Evolutionary conservation across 2,888 invertebrate genomes (phyloP), one percentile per base, ranked within the genome.

Genomic region (Nemotelus pantherinus): DNA sequence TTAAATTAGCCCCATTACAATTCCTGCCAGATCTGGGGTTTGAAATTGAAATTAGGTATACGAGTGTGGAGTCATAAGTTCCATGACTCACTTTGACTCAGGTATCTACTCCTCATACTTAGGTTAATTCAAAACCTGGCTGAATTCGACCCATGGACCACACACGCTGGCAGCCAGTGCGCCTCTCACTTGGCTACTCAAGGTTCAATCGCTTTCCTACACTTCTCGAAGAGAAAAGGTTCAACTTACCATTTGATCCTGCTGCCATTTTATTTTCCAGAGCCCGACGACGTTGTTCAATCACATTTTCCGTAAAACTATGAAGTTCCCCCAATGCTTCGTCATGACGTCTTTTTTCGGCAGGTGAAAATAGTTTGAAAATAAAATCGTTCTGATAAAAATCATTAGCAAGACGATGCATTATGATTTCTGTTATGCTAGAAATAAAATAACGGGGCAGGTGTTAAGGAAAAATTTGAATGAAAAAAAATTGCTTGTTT

Each of bases 281-380:
- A 5, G 53, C 7, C 6, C 5, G 63, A 0, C 86, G 83, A 0
- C 85, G 82, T 76, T 85, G 82, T 50, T 82, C 81, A 45, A 86
- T 86, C 2, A 86, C 83, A n/a, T 82, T 81, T n/a, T 81, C 83
- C 2, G 86, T 86, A 48, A 86, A 86, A 2, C 81, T 80, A 5
- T 86, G 86, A 82, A 86, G 83, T n/a, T 79, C 83, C 53, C 82
- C 78, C 3, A 85, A 83, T 2, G 83, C 80, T 45, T 81, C 77
- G 45, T 77, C 78, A 58, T 84, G 82, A 0, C 44, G 9, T 39
- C n/a, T 43, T 9, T 76, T 76, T 43, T 65, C 65, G 3, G 50
- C 44, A 6, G 76, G 39, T 10, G 53, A 39, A 65, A 76, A 76
- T n/a, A 76, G 4, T 65, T 74, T 2, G 80, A 80, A 86, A 2